Base-by-base conservation (phyloP, 1,140 invertebrate species). In the Aricia agestis region DNA sequence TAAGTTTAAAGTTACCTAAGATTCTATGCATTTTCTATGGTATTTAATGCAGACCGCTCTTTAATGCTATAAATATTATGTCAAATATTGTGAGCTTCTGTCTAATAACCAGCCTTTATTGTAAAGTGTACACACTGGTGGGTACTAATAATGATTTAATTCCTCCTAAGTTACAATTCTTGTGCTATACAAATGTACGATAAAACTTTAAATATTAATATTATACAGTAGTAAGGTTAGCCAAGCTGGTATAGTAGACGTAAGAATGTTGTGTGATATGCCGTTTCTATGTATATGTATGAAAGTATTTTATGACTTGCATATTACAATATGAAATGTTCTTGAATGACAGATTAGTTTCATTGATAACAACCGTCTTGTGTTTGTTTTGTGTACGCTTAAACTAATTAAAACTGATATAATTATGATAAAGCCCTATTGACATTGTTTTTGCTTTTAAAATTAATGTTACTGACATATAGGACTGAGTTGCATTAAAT, bases 261-360 rank as follows among this genome's bases (percentile, higher is more conserved):
- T 86, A 79, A 68, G 77, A 82, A 77, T 76, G 72, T 80, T 83
- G 82, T 83, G 81, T 86, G 82, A 80, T 81, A 78, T 85, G 78
- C 81, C 79, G 75, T 70, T 82, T 71, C 25, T 81, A 81, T 69
- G 69, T 85, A 61, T 72, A 75, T 82, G 71, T 82, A 80, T 81
- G 73, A 78, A 70, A 79, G 70, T 78, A 77, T 45, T 52, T 52
- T 45, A 69, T 70, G 61, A 71, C 73, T 76, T 77, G 76, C 78
- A 73, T 80, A 78, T 76, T 78, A 73, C 9, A 52, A 52, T 75
- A 77, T 80, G 71, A 78, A 70, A 80, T 84, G 81, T 81, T 83
- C 80, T 79, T 73, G 74, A 78, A 78, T 80, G 77, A 73, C 63
- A 76, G 61, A 32, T 66, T 66, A 68, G 70, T 58, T 76, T 68